phyloP scores from a whole-genome alignment of 2,888 invertebrate genomes.

The Eucera pruinosa region DNA sequence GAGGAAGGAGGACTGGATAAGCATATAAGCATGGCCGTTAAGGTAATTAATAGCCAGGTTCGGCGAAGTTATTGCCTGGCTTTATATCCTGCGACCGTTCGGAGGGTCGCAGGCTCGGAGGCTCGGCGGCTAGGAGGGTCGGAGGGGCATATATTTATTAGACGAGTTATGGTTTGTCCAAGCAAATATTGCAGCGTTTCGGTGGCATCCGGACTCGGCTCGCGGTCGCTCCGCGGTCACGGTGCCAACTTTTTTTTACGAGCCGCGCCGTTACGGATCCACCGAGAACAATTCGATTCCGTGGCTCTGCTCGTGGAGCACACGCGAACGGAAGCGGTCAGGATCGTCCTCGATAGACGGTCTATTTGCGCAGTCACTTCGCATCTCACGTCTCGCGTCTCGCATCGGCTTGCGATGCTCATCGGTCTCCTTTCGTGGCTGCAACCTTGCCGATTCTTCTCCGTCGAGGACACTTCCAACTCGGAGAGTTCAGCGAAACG shows the following conservation, averaged over 20 bases:
- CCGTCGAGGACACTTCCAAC: background rate
- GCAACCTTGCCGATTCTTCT: background rate
- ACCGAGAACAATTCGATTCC: conserved; percentile 29
- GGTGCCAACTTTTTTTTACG: conserved; percentile 50
- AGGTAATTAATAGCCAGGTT: conserved; percentile 71
- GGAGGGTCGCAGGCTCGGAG: conserved; percentile 11
- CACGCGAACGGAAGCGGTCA: conserved; percentile 29
- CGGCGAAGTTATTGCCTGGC: conserved; percentile 65
- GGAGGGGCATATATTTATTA: conserved; percentile 61
- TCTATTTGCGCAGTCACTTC: conserved; percentile 48
- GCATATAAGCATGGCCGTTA: conserved; percentile 69
- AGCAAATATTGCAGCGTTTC: conserved; percentile 49
- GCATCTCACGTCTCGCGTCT: conserved; percentile 11
- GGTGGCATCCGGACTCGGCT: background rate
- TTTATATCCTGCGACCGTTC: conserved; percentile 55
- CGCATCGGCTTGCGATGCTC: background rate
- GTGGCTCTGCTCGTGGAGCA: conserved; percentile 7
- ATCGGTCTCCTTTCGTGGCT: conserved; percentile 28
- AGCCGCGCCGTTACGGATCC: conserved; percentile 28
- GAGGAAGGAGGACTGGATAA: conserved; percentile 56
- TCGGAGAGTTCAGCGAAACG: background rate
- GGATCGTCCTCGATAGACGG: conserved; percentile 15
- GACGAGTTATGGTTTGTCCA: conserved; percentile 55
- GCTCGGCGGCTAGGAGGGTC: no score
- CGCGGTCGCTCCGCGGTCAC: background rate